Base-by-base conservation (phyloP, 1,140 invertebrate genomes). In the Macrosteles quadrilineatus region DNA sequence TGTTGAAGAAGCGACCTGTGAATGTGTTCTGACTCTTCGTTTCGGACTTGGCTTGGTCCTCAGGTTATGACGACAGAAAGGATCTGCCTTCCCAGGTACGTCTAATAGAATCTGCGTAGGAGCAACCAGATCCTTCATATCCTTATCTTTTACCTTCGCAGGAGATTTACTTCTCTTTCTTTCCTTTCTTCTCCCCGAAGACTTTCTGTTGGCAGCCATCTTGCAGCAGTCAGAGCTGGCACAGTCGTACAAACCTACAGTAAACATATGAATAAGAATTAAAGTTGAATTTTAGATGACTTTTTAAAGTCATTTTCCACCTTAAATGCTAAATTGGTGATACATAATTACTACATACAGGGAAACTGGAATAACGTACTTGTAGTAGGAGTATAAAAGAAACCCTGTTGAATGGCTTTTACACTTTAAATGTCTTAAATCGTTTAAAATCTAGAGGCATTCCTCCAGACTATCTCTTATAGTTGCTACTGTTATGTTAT, bases 201-300 rank as follows among this genome's bases (percentile, higher is more conserved):
- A 67, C 66, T 74, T 74, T 21, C 64, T 71, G 66, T 73, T 72
- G 27, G 73, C 73, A 43, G 67, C 67, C 19, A 74, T 77, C 27
- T 73, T 73, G 40, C 76, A 74, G 72, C 87, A 86, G 77, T 91
- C 90, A 0, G 89, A 89, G 78, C 89, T 91, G 6, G 88, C 88
- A 78, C 88, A 90, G 78, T 92, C 90, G 77, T 91, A 91, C 2
- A 92, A 77, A 1, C 32, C 32, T 36, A 6, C 4, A 36, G n/a
- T n/a, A n/a, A n/a, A n/a, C n/a, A n/a, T n/a, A n/a, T n/a, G n/a
- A n/a, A n/a, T n/a, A n/a, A n/a, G n/a, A n/a, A n/a, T n/a, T n/a
- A n/a, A n/a, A n/a, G n/a, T n/a, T n/a, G n/a, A n/a, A n/a, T n/a
- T n/a, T n/a, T n/a, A n/a, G n/a, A n/a, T n/a, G n/a, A n/a, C n/a